Conservation (phyloP, 2,797 vertebrate genomes). For the Alauda arvensis region DNA sequence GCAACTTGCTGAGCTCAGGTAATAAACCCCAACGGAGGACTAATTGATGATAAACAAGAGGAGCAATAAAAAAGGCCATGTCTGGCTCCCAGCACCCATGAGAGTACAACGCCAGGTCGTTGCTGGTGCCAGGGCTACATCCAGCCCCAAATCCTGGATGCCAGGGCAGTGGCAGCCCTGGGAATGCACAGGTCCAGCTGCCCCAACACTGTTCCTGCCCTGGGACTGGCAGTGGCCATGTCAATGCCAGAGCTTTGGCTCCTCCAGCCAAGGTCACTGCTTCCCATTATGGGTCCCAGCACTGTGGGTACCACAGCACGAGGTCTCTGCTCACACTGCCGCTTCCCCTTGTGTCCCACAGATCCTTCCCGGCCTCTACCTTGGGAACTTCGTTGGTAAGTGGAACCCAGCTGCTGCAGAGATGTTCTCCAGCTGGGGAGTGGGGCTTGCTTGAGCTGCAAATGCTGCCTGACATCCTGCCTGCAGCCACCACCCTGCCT, state of each 20-base stretch:
- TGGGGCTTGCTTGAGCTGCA: background rate
- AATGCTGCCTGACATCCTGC: background rate
- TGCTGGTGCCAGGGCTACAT: background rate
- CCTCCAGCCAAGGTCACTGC: rapidly evolving
- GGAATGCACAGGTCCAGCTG: background rate
- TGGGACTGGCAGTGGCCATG: rapidly evolving
- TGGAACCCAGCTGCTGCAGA: background rate
- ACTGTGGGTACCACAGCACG: rapidly evolving
- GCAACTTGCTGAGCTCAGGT: background rate
- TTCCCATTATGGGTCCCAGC: rapidly evolving
- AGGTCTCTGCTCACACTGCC: background rate
- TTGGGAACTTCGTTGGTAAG: conserved; percentile 78
- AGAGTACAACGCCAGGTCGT: background rate
- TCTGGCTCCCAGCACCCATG: rapidly evolving
- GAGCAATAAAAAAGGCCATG: background rate
- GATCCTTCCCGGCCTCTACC: conserved; percentile 77
- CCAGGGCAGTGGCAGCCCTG: background rate
- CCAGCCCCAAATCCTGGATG: background rate
- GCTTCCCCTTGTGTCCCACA: conserved; percentile 43
- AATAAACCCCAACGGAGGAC: background rate
- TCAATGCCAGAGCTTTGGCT: background rate
- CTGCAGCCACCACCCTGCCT: rapidly evolving
- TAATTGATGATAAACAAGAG: background rate
- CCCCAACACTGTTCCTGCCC: rapidly evolving
- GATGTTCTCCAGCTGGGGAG: background rate